Evolutionary conservation across 2,888 invertebrate species (phyloP), one percentile per base, ranked within the genome.

Genomic region (Eristalis arbustorum): DNA sequence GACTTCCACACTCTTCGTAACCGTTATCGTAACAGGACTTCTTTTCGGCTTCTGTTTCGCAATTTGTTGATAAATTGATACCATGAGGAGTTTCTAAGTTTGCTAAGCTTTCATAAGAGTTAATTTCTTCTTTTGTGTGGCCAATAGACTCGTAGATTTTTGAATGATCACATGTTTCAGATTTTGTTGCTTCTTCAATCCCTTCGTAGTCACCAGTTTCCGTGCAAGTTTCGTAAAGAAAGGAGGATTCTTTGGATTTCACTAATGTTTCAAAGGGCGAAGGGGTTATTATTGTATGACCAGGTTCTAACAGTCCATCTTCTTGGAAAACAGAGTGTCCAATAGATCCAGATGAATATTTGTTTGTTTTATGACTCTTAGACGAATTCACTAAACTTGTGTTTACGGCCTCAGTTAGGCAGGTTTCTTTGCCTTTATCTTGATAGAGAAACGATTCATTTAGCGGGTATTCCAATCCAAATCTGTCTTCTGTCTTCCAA

Each of bases 401-500:
- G 84, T 93, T 93, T 0, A 93, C 90, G 8, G 93, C 93, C 88
- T 93, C 92, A 28, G 90, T 89, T 31, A 92, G 89, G 49, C 88
- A 73, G 49, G 89, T 67, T 76, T 91, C 88, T 64, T 90, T 90
- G 2, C 84, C 68, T 37, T 89, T 89, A 4, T 66, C 18, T 77
- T 95, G 94, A 94, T 95, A 95, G 49, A 96, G 92, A 91, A 96
- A 96, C 4, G 96, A 96, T 88, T 94, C 94, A 90, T 96, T 96
- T 1, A 95, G 95, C 89, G 94, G 89, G 71, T 90, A 90, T 64
- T 91, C 91, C 59, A 91, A 90, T 71, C 91, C 92, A 88, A 90
- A 90, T 31, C 89, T 89, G 18, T 89, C 74, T 0, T 82, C 79
- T 28, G 79, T n/a, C 11, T 59, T 23, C 62, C 69, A 13, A 10